A percentile compares a stretch with the other conserved stretches of the same genome.
Evolutionary conservation across 2,113 vertebrate species (phyloP).

Genomic region (Vulpes vulpes): DNA sequence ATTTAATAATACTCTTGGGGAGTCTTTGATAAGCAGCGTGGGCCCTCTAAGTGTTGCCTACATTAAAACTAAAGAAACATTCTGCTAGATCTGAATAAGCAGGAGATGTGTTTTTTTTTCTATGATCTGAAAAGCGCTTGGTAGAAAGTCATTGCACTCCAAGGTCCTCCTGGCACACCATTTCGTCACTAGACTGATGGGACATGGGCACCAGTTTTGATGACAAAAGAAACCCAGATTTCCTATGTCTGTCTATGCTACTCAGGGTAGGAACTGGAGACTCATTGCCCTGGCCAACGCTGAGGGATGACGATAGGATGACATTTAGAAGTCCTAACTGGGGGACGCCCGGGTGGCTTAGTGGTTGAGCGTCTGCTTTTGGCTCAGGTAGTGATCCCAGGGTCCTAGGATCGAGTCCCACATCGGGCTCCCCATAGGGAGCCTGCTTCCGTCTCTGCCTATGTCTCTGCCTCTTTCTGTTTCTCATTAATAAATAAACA

Average conservation of each 20-base stretch:
- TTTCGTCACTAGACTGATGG: not conserved
- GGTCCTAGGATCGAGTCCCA: too few species aligned
- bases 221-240: not conserved
- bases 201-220: not conserved
- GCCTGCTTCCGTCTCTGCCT: too few species aligned
- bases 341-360: too few species aligned
- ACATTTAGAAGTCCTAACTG: not conserved
- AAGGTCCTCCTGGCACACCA: not conserved
- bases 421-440: too few species aligned
- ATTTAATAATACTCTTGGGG: constrained; percentile 46
- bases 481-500: too few species aligned
- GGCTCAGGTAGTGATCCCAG: too few species aligned
- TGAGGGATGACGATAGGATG: not conserved
- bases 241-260: not conserved
- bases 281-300: not conserved
- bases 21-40: not conserved
- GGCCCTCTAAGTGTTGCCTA: not conserved
- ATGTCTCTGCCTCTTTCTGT: too few species aligned
- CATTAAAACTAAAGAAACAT: not conserved
- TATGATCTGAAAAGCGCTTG: constrained; percentile 7
- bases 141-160: not conserved
- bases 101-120: not conserved
- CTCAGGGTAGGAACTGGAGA: not conserved
- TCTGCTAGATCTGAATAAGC: not conserved
- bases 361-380: too few species aligned